These are phyloP conservation scores for Halichoeres trimaculatus DNA, from an alignment of 2,113 vertebrate species.

Conservation along the genomic window DNA sequence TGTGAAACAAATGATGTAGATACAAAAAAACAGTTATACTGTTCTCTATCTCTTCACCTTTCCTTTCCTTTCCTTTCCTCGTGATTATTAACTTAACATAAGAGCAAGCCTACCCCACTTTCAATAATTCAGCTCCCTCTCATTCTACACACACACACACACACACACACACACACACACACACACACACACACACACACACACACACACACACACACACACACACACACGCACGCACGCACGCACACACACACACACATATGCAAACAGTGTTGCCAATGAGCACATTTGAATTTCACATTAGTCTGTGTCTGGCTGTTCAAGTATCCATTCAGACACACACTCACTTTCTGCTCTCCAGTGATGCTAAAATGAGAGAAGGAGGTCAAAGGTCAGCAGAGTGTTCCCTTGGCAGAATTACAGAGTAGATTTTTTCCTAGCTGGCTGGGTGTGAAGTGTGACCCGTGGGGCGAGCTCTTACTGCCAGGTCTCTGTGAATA, in stretches of 20 bases:
- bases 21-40: too few species aligned
- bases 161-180: constrained; percentile 9
- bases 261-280: background rate
- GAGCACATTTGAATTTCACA: constrained; percentile 58
- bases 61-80: background rate
- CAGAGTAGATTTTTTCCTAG: constrained; percentile 41
- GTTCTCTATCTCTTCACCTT: too few species aligned
- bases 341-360: constrained; percentile 41
- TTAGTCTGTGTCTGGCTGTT: constrained; percentile 24
- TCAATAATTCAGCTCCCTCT: constrained; percentile 43
- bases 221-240: constrained; percentile 2
- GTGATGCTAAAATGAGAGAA: constrained; percentile 37
- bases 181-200: constrained; percentile 12
- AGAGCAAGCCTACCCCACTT: constrained; percentile 20
- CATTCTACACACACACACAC: constrained; percentile 18
- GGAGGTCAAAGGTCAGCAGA: constrained; percentile 57
- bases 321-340: constrained; percentile 31
- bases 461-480: constrained; percentile 27
- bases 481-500: constrained; percentile 33
- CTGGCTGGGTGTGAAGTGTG: constrained; percentile 32
- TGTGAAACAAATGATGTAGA: too few species aligned
- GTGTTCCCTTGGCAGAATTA: constrained; percentile 63
- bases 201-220: background rate
- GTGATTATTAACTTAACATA: constrained; percentile 20
- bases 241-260: constrained; percentile 18